Evolutionary conservation across 2,888 invertebrate species (phyloP), one percentile per base, ranked within the genome.

Genomic region (Meandrusa payeni): DNA sequence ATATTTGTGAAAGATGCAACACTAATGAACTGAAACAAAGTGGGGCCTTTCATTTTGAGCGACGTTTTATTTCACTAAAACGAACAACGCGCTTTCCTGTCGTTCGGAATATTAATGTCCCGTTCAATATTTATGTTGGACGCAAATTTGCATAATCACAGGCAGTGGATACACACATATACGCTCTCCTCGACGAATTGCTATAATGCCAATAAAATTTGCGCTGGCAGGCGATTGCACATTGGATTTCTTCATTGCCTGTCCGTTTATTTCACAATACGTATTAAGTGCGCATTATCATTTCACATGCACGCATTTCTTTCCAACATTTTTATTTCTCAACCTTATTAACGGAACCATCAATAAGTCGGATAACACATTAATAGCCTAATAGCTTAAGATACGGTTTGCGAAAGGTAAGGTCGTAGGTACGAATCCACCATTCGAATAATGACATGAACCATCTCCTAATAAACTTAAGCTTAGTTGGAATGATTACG

Each of bases 61-160:
- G 48, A 57, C 50, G 50, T 55, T 65, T 64, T 64, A 60, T 58
- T 69, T 67, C 69, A 72, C 1, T 76, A 71, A 76, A 79, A 67
- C 76, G 76, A 76, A 74, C 79, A 78, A 78, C 78, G 78, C 78
- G 80, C 75, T 77, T 80, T 77, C 75, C 79, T 79, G 79, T 73
- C 80, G 76, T 70, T 67, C 72, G 68, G 86, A 85, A 87, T 86
- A 86, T 86, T 86, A 86, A 87, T 86, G 85, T 63, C 58, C 73
- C 78, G 81, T 80, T 86, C 80, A 85, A 86, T 86, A 87, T 87
- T 87, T 87, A 87, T 85, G 85, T 74, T 75, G 80, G 69, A 69
- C 68, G 69, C 76, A 79, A 78, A 86, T 87, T 86, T 87, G 80
- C 86, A 87, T 86, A 86, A 87, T 87, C 86, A 85, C 79, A 61